phyloP scores from a whole-genome alignment of 2,888 invertebrate genomes.

The Eucriotettix oculatus region DNA sequence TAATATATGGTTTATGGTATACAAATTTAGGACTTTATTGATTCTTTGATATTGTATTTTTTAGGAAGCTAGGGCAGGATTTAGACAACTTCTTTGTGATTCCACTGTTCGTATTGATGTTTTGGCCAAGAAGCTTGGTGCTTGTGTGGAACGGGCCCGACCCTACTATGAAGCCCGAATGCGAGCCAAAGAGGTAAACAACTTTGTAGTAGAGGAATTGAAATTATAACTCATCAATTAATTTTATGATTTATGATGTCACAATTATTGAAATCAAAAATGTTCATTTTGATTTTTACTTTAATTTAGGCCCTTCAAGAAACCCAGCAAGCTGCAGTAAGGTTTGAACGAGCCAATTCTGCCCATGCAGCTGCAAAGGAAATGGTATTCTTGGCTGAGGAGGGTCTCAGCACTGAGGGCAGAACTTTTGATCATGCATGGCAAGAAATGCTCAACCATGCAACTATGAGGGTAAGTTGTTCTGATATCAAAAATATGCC shows the following conservation, averaged over 20 bases:
- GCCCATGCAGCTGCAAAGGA: slow-evolving; percentile 83
- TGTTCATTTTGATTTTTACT: neutral
- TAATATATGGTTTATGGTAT: neutral
- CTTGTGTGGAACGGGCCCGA: slow-evolving; percentile 72
- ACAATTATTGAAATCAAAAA: neutral
- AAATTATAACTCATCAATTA: neutral
- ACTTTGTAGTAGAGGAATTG: neutral
- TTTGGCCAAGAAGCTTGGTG: slow-evolving; percentile 64
- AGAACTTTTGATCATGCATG: slow-evolving; percentile 88
- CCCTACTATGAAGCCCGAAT: slow-evolving; percentile 68
- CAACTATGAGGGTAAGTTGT: slow-evolving; percentile 61
- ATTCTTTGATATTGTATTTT: slow-evolving; percentile 12
- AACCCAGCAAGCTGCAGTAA: slow-evolving; percentile 60
- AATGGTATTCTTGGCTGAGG: slow-evolving; percentile 71
- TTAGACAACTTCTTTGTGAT: slow-evolving; percentile 69
- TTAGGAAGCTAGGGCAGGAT: slow-evolving; percentile 85
- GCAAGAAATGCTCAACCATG: slow-evolving; percentile 95
- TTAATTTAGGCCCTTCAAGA: slow-evolving; percentile 51
- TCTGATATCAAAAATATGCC: too few species aligned
- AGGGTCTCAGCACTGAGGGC: slow-evolving; percentile 43
- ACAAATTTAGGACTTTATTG: neutral
- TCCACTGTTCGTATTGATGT: slow-evolving; percentile 67
- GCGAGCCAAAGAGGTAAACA: slow-evolving; percentile 12
- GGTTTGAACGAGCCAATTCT: slow-evolving; percentile 78
- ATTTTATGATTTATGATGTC: neutral